phyloP scores from a whole-genome alignment of 2,797 vertebrate species.

The Brotula barbata region DNA sequence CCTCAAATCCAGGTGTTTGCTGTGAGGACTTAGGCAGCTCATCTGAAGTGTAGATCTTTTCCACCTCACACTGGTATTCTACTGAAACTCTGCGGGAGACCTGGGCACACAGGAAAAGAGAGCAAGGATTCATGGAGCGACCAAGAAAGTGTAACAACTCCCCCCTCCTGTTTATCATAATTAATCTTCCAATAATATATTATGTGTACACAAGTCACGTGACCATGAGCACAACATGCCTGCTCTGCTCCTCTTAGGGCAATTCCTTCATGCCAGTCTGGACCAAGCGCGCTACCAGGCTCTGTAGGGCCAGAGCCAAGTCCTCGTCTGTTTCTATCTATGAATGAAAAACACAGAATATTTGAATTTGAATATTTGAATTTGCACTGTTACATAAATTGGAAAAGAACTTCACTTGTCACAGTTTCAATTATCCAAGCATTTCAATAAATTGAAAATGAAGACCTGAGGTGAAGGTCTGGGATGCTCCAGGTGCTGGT shows the following conservation, averaged over 20 bases:
- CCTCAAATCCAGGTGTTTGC: slow-evolving; percentile 55
- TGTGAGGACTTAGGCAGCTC: slow-evolving; percentile 77
- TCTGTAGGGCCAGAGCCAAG: slow-evolving; percentile 39
- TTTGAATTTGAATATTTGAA: neutral
- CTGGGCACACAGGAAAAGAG: slow-evolving; percentile 62
- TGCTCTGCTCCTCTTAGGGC: slow-evolving; percentile 83
- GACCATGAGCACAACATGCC: slow-evolving; percentile 63
- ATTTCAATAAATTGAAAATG: neutral
- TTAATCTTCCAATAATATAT: too few relatives aligned
- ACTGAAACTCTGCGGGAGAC: slow-evolving; percentile 84
- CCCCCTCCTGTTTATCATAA: neutral
- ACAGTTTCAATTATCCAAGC: neutral
- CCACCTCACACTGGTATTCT: slow-evolving; percentile 88
- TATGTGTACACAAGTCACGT: too few relatives aligned
- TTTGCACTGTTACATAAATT: neutral
- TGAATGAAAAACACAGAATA: neutral
- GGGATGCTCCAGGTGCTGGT: slow-evolving; percentile 21
- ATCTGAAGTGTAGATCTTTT: slow-evolving; percentile 80
- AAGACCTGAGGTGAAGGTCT: slow-evolving; percentile 71
- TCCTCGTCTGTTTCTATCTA: slow-evolving; percentile 65
- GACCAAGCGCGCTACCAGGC: slow-evolving; percentile 90
- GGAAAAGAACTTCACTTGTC: neutral
- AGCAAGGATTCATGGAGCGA: slow-evolving; percentile 6
- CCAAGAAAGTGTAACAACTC: neutral
- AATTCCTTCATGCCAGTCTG: slow-evolving; percentile 93